These are phyloP conservation scores for Strix uralensis DNA, from an alignment of 2,113 vertebrate species.

Conservation along the genomic window DNA sequence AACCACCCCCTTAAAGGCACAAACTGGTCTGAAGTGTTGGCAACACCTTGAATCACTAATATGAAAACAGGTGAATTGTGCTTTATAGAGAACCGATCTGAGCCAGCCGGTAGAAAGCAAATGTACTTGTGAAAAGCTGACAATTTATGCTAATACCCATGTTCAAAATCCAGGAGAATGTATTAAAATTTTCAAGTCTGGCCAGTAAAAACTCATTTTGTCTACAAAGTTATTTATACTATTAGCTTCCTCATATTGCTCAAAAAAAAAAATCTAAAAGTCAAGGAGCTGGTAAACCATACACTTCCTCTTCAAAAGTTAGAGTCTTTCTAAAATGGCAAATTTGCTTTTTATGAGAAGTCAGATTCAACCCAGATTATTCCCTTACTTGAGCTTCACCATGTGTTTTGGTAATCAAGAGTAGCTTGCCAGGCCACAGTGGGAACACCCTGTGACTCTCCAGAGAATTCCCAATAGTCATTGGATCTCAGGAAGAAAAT, in stretches of 20 bases:
- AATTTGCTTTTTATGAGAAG: not conserved
- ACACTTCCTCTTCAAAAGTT: not conserved
- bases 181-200: not conserved
- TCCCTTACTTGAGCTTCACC: not conserved
- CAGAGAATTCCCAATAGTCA: not conserved
- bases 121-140: not conserved
- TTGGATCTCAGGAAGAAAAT: not conserved
- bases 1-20: not conserved
- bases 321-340: not conserved
- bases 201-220: not conserved
- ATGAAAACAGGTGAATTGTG: not conserved
- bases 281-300: not conserved
- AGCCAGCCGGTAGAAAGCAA: not conserved
- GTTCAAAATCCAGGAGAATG: not conserved
- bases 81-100: not conserved
- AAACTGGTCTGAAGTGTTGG: not conserved
- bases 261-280: not conserved
- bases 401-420: not conserved
- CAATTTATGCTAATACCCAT: not conserved
- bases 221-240: not conserved
- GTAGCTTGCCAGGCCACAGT: not conserved
- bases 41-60: not conserved
- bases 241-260: not conserved
- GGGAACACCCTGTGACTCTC: not conserved
- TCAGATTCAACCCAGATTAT: not conserved